These are phyloP conservation scores for Cirrhinus mrigala DNA, from an alignment of 2,797 vertebrate species.

Conservation along the genomic window DNA sequence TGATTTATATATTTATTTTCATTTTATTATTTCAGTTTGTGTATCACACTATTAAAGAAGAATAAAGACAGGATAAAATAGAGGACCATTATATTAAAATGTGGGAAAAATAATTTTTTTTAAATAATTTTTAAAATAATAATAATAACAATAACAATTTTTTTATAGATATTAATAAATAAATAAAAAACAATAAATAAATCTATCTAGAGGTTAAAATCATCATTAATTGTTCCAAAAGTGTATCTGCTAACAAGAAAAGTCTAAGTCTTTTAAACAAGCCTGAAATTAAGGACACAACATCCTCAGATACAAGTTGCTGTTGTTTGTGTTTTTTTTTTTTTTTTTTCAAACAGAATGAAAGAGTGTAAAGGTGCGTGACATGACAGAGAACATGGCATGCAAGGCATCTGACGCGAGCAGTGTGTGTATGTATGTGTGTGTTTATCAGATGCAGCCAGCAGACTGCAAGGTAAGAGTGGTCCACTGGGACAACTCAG, in stretches of 20 bases:
- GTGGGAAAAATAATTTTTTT: neutral
- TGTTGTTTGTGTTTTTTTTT: neutral
- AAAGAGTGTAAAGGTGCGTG: slow-evolving; percentile 52
- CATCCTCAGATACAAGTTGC: neutral
- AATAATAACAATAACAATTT: too few species aligned
- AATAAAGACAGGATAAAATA: neutral
- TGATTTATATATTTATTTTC: neutral
- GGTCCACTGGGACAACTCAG: slow-evolving; percentile 77
- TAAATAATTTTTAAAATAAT: neutral
- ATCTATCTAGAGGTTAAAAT: neutral
- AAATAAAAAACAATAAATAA: too few species aligned
- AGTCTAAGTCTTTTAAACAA: neutral
- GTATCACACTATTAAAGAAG: neutral
- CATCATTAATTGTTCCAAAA: neutral
- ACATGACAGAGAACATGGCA: slow-evolving; percentile 64
- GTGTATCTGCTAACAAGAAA: neutral
- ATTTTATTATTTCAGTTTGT: neutral
- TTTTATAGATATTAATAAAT: neutral
- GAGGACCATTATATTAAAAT: neutral
- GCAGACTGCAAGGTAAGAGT: slow-evolving; percentile 75
- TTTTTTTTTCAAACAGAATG: slow-evolving; percentile 36
- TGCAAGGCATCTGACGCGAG: slow-evolving; percentile 39
- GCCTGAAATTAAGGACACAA: neutral
- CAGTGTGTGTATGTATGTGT: slow-evolving; percentile 54
- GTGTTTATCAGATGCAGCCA: slow-evolving; percentile 67